Conservation (phyloP, 2,113 vertebrate species). For the Rhinogobius similis region DNA sequence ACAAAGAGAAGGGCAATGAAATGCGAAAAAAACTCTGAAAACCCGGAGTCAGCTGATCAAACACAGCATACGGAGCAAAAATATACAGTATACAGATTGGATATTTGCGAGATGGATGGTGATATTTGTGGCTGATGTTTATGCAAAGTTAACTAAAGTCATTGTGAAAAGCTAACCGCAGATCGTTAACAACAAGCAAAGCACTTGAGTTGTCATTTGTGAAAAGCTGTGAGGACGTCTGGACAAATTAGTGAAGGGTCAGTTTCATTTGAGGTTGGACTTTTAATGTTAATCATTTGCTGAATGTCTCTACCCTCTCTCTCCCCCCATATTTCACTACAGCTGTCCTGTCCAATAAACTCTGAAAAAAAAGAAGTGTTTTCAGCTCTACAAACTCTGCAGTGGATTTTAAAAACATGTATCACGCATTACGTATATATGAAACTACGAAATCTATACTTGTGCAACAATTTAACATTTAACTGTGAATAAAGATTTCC, state of each 20-base stretch:
- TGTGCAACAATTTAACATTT: neutral
- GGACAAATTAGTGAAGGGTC: neutral
- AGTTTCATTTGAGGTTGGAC: neutral
- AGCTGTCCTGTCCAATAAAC: neutral
- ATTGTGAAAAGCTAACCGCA: neutral
- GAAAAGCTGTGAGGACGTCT: conserved; percentile 2
- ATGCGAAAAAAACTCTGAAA: neutral
- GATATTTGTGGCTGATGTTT: neutral
- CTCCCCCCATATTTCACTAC: too few relatives aligned
- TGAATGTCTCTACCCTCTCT: too few relatives aligned
- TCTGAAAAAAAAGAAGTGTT: neutral
- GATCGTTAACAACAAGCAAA: neutral
- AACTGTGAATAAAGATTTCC: too few relatives aligned
- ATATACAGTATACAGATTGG: neutral
- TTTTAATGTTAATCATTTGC: neutral
- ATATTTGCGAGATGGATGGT: neutral
- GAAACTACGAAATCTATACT: neutral
- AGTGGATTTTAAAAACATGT: neutral
- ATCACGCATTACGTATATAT: neutral
- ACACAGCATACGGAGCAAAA: neutral
- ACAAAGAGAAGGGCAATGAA: neutral
- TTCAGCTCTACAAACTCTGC: neutral
- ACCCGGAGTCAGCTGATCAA: neutral
- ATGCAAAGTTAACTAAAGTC: neutral
- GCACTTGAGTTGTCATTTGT: neutral